Percentiles rank a stretch among this genome's conserved stretches.
phyloP scores from a whole-genome alignment of 2,113 vertebrate species.

The Heloderma charlesbogerti region DNA sequence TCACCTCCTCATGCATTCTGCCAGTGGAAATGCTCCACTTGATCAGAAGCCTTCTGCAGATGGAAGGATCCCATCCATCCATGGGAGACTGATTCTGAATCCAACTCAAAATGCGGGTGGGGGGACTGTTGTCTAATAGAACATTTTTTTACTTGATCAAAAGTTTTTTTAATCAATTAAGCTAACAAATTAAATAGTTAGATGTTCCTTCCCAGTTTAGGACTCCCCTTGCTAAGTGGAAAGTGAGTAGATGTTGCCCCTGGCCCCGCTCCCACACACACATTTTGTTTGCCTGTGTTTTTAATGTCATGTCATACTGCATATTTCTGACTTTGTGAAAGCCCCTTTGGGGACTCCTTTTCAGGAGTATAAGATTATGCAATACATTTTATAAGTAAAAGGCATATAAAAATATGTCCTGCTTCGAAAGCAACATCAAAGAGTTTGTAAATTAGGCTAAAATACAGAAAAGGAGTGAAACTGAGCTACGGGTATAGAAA shows the following conservation, averaged over 20 bases:
- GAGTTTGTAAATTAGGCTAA: neutral
- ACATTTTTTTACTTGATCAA: neutral
- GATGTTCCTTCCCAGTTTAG: too few species aligned
- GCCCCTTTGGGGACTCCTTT: neutral
- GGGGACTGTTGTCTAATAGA: neutral
- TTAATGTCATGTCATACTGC: neutral
- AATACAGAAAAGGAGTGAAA: neutral
- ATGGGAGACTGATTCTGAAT: too few species aligned
- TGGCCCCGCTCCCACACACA: too few species aligned
- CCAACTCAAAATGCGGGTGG: too few species aligned
- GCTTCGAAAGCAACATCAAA: neutral
- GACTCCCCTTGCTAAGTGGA: too few species aligned
- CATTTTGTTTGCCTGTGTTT: neutral
- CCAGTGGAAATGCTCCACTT: too few species aligned
- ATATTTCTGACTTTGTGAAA: neutral
- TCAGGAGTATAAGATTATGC: neutral
- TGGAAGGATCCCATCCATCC: too few species aligned
- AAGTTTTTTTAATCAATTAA: neutral
- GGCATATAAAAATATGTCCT: neutral
- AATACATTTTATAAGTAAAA: neutral
- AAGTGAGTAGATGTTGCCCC: too few species aligned
- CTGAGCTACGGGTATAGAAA: neutral
- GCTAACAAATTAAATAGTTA: too few species aligned
- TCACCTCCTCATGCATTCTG: too few species aligned
- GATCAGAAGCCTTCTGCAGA: too few species aligned